These are phyloP conservation scores for Atractosteus spatula DNA, from an alignment of 2,113 vertebrate species.

Conservation along the genomic window DNA sequence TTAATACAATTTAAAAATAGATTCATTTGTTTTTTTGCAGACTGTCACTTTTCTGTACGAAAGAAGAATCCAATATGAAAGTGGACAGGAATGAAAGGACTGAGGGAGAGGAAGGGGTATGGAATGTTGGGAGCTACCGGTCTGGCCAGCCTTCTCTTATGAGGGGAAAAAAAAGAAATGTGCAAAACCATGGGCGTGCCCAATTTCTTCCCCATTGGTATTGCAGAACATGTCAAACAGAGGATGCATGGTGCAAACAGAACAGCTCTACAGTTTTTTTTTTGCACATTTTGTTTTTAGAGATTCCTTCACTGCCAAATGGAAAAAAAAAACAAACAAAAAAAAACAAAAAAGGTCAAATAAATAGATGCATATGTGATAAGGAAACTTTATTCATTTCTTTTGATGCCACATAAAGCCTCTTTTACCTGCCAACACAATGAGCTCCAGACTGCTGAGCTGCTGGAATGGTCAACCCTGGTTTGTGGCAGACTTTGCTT, in stretches of 20 bases:
- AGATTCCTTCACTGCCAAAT: constrained; percentile 57
- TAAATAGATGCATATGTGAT: constrained; percentile 89
- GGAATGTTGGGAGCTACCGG: constrained; percentile 62
- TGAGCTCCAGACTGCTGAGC: constrained; percentile 36
- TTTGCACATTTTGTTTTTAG: constrained; percentile 56
- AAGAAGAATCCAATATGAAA: constrained; percentile 17
- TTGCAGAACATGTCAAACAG: constrained; percentile 51
- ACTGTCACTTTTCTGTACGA: constrained; percentile 27
- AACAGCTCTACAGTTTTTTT: constrained; percentile 53
- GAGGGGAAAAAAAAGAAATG: constrained; percentile 6
- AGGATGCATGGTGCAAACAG: constrained; percentile 52
- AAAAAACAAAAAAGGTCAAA: constrained; percentile 79
- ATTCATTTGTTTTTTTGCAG: constrained; percentile 17
- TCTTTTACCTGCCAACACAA: constrained; percentile 57
- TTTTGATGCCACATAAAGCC: constrained; percentile 55
- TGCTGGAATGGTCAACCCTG: constrained; percentile 40
- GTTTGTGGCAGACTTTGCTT: constrained; percentile 51
- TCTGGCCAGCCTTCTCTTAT: constrained; percentile 15
- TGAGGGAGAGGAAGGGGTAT: constrained; percentile 31
- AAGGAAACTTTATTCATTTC: constrained; percentile 79
- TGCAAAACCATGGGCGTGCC: constrained; percentile 19
- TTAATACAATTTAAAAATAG: constrained; percentile 42
- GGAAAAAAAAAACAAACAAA: constrained; percentile 47
- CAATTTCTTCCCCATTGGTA: constrained; percentile 12
- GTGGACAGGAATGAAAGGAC: not conserved